Percentiles rank a stretch among this genome's conserved stretches.
These are phyloP conservation scores for Lobophora halterata DNA, from an alignment of 2,888 invertebrate species.

Conservation along the genomic window DNA sequence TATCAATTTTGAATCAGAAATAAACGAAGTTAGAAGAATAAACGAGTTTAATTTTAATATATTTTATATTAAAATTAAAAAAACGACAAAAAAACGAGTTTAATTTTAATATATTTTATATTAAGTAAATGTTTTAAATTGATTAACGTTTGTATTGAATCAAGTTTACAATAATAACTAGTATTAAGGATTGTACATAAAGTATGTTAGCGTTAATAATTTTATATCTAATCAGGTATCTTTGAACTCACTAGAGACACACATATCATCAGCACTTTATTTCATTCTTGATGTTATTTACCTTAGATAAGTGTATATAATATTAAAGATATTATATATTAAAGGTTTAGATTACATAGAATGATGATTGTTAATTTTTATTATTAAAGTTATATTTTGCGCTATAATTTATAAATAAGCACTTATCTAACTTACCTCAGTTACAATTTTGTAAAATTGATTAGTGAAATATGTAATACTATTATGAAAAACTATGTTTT, in stretches of 20 bases:
- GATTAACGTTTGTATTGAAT: conserved; percentile 33
- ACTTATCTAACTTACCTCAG: too few relatives aligned
- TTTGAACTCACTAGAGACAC: conserved; percentile 62
- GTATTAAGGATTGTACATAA: conserved; percentile 52
- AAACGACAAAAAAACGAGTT: too few relatives aligned
- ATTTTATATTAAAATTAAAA: too few relatives aligned
- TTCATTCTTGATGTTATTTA: conserved; percentile 73
- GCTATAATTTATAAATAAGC: conserved; percentile 19
- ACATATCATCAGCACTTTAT: conserved; percentile 77
- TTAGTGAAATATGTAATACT: too few relatives aligned
- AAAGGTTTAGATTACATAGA: conserved; percentile 48
- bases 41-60: too few relatives aligned
- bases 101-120: not conserved
- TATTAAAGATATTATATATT: conserved; percentile 33
- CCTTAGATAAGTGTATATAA: conserved; percentile 54
- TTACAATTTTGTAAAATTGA: too few relatives aligned
- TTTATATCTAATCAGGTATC: conserved; percentile 57
- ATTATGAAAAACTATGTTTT: too few relatives aligned
- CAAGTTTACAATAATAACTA: conserved; percentile 37
- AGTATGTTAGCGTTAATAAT: conserved; percentile 56
- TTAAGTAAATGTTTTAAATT: not conserved
- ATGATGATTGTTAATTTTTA: conserved; percentile 36
- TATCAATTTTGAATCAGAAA: too few relatives aligned
- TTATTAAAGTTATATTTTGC: conserved; percentile 15
- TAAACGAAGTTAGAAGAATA: too few relatives aligned